Base-by-base conservation (phyloP, 2,888 invertebrate genomes). In the Enchytraeus crypticus region DNA sequence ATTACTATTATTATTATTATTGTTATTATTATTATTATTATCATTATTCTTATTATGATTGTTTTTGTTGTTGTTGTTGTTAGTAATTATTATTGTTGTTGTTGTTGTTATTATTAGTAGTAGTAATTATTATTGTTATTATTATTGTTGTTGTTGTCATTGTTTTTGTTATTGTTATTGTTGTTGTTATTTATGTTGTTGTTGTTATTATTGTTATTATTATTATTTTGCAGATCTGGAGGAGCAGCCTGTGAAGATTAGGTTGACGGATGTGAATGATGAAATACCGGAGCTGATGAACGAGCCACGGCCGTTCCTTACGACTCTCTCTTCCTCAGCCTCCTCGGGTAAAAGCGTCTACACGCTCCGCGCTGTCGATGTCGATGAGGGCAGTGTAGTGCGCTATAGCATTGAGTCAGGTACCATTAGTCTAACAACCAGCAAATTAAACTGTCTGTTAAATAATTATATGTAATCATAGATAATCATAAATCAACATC, bases 231-330 rank as follows among this genome's bases (percentile, higher is more conserved):
- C 63, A 65, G 65, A 32, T 55, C 47, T 51, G 21, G 59, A 58
- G 18, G 63, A 64, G 51, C 69, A 69, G 79, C 86, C 92, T 57
- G 91, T 95, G 58, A 92, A 92, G 70, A 91, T 96, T 76, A 90
- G 89, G 80, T 89, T 96, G 69, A 89, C 90, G 76, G 95, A 96
- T 80, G 89, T 93, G 58, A 96, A 96, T 81, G 96, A 97, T 79
- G 97, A 97, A 79, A 88, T 90, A 1, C 93, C 97, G 0, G 90
- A 92, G 80, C 96, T 98, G 83, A 90, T 95, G 82, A 98, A 97
- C 82, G 86, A 90, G 1, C 97, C 97, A 0, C 82, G 91, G 67
- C 97, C 97, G 23, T 96, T 95, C 90, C 91, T 95, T 80, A 91
- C 96, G 0, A 93, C 96, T 63, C 93, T 96, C 0, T 92, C 95